Conservation (phyloP, 2,113 vertebrate genomes). For the Melanostigma gelatinosum region DNA sequence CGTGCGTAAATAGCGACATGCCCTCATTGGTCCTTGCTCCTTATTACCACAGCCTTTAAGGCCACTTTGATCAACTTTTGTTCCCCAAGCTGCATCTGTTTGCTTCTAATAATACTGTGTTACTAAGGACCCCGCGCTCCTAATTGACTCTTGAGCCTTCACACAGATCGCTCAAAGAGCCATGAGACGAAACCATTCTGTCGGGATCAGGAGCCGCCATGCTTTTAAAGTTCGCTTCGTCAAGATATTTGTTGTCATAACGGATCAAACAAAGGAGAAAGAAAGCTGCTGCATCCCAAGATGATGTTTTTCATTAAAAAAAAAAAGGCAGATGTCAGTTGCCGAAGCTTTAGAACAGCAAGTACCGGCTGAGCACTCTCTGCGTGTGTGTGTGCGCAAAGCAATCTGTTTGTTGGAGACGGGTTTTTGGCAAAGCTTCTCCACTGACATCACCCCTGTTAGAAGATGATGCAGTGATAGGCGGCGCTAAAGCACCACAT, state of each 20-base stretch:
- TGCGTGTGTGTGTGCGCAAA: background rate
- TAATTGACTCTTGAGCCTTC: slow-evolving; percentile 70
- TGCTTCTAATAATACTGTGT: slow-evolving; percentile 72
- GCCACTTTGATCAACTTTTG: slow-evolving; percentile 40
- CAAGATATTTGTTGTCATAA: background rate
- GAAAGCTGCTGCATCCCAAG: background rate
- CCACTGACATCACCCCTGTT: slow-evolving; percentile 81
- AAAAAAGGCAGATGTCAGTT: background rate
- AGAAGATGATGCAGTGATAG: background rate
- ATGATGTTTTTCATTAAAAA: background rate
- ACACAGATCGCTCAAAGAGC: slow-evolving; percentile 53
- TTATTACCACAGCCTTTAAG: slow-evolving; percentile 60
- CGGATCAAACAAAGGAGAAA: slow-evolving; percentile 3
- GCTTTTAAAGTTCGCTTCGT: slow-evolving; percentile 6
- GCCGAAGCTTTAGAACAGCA: background rate
- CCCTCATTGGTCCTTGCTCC: slow-evolving; percentile 22
- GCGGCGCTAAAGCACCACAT: slow-evolving; percentile 65
- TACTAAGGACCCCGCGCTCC: slow-evolving; percentile 49
- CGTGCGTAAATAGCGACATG: slow-evolving; percentile 45
- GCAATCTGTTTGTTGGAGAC: slow-evolving; percentile 65
- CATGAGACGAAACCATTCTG: slow-evolving; percentile 48
- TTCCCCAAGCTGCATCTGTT: slow-evolving; percentile 69
- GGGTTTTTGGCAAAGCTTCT: slow-evolving; percentile 64
- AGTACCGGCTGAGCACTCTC: background rate
- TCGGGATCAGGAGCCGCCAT: slow-evolving; percentile 34